Conservation (phyloP, 2,888 invertebrate genomes). For the Osedax fenrisi region DNA sequence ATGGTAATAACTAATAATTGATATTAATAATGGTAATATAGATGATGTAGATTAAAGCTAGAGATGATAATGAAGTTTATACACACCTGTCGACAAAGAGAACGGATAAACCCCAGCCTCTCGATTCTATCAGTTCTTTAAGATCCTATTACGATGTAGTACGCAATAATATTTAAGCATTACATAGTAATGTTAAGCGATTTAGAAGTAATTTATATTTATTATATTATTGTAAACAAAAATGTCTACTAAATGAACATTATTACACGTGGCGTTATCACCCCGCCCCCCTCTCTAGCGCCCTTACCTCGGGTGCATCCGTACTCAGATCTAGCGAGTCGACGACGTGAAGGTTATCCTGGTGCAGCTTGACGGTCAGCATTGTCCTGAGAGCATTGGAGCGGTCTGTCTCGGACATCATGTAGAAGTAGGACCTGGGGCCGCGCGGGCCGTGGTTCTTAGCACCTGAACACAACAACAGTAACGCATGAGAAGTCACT, state of each 20-base stretch:
- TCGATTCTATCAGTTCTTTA: conserved; percentile 64
- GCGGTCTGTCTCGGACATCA: conserved; percentile 70
- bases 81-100: conserved; percentile 79
- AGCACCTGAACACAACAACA: conserved; percentile 64
- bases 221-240: no score
- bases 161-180: no score
- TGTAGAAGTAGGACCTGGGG: conserved; percentile 78
- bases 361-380: conserved; percentile 74
- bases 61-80: no score
- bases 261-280: no score
- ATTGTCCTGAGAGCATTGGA: conserved; percentile 69
- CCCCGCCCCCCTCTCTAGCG: no score
- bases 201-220: no score
- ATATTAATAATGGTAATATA: no score
- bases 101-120: conserved; percentile 91
- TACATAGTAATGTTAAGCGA: no score
- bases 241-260: no score
- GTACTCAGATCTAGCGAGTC: conserved; percentile 72
- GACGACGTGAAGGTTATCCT: conserved; percentile 85
- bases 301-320: conserved; percentile 58
- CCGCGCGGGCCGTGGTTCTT: conserved; percentile 77
- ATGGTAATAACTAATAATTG: no score
- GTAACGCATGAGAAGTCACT: no score
- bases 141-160: conserved; percentile 60
- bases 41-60: no score